phyloP scores from a whole-genome alignment of 1,140 invertebrate species.

The Acromyrmex charruanus region DNA sequence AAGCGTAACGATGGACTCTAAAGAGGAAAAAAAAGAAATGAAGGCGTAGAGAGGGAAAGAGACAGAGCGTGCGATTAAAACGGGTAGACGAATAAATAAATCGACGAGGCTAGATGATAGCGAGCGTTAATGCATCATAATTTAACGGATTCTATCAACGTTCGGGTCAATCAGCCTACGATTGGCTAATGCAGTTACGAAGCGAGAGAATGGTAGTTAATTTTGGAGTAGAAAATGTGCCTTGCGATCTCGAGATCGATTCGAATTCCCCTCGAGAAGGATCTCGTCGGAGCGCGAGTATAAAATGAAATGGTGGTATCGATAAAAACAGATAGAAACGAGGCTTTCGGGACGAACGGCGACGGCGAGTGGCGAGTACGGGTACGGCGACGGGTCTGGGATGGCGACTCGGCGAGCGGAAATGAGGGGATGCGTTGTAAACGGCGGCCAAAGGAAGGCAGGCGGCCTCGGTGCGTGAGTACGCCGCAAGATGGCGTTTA shows the following conservation, averaged over 20 bases:
- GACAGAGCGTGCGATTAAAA: neutral
- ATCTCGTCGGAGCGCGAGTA: no score
- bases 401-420: neutral
- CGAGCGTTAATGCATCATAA: neutral
- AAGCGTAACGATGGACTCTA: neutral
- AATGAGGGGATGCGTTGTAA: conserved; percentile 37
- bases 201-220: neutral
- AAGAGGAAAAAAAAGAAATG: neutral
- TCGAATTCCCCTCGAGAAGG: neutral
- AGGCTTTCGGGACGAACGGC: neutral
- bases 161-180: neutral
- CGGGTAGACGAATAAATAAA: neutral
- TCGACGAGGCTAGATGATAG: neutral
- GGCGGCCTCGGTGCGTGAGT: neutral
- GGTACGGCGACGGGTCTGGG: no score
- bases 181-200: neutral
- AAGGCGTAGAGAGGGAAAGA: neutral
- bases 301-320: neutral
- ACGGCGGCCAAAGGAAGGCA: neutral
- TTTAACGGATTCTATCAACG: neutral
- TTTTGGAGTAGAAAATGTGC: neutral
- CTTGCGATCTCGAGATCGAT: neutral
- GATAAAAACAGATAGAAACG: conserved; percentile 1
- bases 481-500: conserved; percentile 79
- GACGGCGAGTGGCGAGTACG: no score